phyloP scores from a whole-genome alignment of 2,888 invertebrate species.

The Acleris holmiana region DNA sequence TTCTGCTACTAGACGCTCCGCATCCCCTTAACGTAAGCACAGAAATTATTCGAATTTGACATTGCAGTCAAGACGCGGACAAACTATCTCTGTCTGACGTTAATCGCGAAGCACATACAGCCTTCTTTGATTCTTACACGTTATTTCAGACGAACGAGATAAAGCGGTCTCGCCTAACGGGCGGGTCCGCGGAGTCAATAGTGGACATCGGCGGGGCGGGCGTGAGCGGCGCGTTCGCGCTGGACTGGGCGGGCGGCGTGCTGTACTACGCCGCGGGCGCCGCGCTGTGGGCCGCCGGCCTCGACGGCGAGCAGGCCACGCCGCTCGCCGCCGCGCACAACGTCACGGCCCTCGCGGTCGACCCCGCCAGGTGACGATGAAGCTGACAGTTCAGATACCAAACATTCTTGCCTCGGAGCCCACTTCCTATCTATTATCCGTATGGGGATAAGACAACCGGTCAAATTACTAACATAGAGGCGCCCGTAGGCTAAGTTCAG shows the following conservation, averaged over 20 bases:
- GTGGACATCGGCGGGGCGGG: constrained; percentile 88
- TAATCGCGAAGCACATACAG: too few relatives aligned
- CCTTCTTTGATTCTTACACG: too few relatives aligned
- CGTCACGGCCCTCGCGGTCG: constrained; percentile 87
- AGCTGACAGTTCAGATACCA: not conserved
- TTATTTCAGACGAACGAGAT: constrained; percentile 86
- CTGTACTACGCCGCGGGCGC: constrained; percentile 88
- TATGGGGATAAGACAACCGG: too few relatives aligned
- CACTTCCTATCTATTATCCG: too few relatives aligned
- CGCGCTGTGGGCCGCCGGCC: constrained; percentile 88
- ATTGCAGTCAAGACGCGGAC: too few relatives aligned
- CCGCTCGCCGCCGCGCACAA: constrained; percentile 65
- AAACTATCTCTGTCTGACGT: too few relatives aligned
- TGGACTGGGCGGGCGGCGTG: constrained; percentile 92
- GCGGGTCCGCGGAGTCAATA: constrained; percentile 85
- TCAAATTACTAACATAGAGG: too few relatives aligned
- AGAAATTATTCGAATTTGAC: too few relatives aligned
- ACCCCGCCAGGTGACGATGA: constrained; percentile 82
- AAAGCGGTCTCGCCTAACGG: constrained; percentile 87
- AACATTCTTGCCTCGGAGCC: too few relatives aligned
- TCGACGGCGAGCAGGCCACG: constrained; percentile 89
- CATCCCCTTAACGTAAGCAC: too few relatives aligned
- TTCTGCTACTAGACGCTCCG: too few relatives aligned
- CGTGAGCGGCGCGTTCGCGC: constrained; percentile 88
- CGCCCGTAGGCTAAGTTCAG: not conserved